Conservation (phyloP, 2,797 vertebrate species). For the Sebastes minor region DNA sequence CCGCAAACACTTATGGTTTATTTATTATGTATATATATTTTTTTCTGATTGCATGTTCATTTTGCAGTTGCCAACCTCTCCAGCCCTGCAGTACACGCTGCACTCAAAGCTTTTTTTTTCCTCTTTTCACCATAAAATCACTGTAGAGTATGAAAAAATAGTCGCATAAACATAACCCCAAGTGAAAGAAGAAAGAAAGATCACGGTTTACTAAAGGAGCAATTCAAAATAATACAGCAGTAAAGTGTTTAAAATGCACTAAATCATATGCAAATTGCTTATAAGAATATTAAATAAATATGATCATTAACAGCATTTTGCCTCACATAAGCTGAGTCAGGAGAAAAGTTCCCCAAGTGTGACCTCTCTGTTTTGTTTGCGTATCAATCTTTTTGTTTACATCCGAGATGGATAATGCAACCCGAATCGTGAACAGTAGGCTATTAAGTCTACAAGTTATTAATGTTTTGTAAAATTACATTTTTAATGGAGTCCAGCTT, state of each 20-base stretch:
- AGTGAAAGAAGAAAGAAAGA: not conserved
- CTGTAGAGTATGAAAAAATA: too few relatives aligned
- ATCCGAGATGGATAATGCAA: conserved; percentile 27
- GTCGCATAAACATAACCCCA: not conserved
- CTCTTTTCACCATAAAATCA: too few relatives aligned
- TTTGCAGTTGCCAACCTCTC: not conserved
- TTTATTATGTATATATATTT: not conserved
- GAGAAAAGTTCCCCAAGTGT: conserved; percentile 22
- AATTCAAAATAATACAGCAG: not conserved
- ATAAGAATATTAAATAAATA: not conserved
- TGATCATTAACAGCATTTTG: not conserved
- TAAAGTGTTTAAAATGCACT: not conserved
- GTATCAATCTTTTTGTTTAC: conserved; percentile 43
- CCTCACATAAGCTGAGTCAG: conserved; percentile 6
- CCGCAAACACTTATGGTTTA: not conserved
- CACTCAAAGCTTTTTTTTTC: too few relatives aligned
- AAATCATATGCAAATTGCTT: not conserved
- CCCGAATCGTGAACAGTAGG: conserved; percentile 19
- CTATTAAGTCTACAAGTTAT: conserved; percentile 36
- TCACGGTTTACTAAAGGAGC: not conserved
- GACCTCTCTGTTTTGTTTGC: conserved; percentile 1
- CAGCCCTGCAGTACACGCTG: too few relatives aligned
- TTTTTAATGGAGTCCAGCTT: conserved; percentile 50
- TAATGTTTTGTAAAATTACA: conserved; percentile 37
- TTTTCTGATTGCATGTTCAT: not conserved